phyloP scores from a whole-genome alignment of 2,888 invertebrate species.

The Heliconius sara region DNA sequence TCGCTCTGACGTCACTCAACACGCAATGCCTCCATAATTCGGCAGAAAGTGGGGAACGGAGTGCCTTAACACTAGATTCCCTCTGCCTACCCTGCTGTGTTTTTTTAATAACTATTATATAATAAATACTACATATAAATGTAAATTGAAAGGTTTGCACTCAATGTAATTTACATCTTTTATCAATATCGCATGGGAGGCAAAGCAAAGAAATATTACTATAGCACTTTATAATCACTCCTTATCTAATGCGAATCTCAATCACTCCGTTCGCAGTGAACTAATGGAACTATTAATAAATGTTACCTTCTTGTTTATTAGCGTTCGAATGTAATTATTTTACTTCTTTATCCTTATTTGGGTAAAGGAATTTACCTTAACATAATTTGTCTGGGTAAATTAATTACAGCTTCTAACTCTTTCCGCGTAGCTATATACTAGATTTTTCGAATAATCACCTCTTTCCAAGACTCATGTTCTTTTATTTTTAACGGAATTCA shows the following conservation, averaged over 20 bases:
- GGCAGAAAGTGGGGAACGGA: no score
- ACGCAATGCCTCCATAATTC: no score
- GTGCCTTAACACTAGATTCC: no score
- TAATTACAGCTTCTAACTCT: neutral
- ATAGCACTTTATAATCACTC: constrained; percentile 30
- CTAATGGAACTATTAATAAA: constrained; percentile 28
- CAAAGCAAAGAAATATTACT: constrained; percentile 20
- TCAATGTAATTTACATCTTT: neutral
- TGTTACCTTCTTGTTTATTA: constrained; percentile 7
- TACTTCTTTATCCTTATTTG: neutral
- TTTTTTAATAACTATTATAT: no score
- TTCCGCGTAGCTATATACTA: neutral
- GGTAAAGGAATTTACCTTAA: neutral
- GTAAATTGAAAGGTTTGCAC: neutral
- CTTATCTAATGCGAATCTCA: constrained; percentile 36
- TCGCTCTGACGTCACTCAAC: no score
- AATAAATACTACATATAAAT: neutral
- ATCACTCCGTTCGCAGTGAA: constrained; percentile 25
- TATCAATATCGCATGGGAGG: constrained; percentile 1
- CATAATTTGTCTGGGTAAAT: neutral
- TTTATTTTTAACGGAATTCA: no score
- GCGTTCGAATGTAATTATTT: neutral
- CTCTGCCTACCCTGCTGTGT: no score
- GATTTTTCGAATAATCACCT: no score
- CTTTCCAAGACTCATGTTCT: no score